A percentile compares a stretch with the other conserved stretches of the same genome.
Conservation (phyloP, 2,113 vertebrate species). For the Pseudolaguvia tuberculata region DNA sequence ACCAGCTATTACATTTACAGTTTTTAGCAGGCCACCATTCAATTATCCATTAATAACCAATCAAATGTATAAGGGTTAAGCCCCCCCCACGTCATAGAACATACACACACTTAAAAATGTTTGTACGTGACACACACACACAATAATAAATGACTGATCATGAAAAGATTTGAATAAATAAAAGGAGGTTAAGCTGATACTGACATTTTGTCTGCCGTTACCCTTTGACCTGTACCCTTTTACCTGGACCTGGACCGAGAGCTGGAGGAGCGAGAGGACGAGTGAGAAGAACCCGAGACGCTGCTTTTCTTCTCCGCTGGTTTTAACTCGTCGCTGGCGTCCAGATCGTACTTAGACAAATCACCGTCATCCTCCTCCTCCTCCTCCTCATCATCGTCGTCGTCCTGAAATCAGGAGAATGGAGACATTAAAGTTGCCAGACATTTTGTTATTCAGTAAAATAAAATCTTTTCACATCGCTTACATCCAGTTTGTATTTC, state of each 20-base stretch:
- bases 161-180: conserved; percentile 68
- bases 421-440: neutral
- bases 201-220: conserved; percentile 99
- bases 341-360: conserved; percentile 93
- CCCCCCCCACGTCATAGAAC: neutral
- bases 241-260: conserved; percentile 99
- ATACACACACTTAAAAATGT: neutral
- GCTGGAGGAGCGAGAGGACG: conserved; percentile 84
- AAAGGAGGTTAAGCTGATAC: conserved; percentile 85
- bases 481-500: conserved; percentile 93
- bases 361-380: conserved; percentile 78
- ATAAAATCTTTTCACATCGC: conserved; percentile 37
- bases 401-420: conserved; percentile 60
- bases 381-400: conserved; percentile 62
- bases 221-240: conserved; percentile 99
- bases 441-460: neutral
- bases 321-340: conserved; percentile 85
- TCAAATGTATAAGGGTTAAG: too few relatives aligned
- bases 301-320: conserved; percentile 74
- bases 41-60: too few relatives aligned
- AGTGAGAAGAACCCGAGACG: conserved; percentile 85
- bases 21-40: too few relatives aligned
- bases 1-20: too few relatives aligned
- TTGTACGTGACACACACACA: neutral
- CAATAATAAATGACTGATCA: too few relatives aligned